A percentile compares a stretch with the other conserved stretches of the same genome.
phyloP scores from a whole-genome alignment of 2,113 vertebrate genomes.

The Danio rerio region DNA sequence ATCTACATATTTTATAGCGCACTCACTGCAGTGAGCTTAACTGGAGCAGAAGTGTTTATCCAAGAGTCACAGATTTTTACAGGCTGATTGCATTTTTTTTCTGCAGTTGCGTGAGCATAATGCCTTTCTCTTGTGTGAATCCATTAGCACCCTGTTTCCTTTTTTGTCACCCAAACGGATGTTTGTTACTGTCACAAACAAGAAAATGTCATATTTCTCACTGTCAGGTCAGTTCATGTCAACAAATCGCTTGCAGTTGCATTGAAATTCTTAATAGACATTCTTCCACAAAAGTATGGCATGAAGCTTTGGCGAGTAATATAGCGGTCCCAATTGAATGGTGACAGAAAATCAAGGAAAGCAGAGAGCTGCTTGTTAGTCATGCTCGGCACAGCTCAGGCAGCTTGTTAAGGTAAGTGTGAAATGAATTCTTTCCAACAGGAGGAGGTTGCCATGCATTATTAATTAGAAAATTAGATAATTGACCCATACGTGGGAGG shows the following conservation, averaged over 20 bases:
- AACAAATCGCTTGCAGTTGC: neutral
- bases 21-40: neutral
- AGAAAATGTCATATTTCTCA: neutral
- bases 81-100: neutral
- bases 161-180: neutral
- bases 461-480: constrained; percentile 43
- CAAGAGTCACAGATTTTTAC: neutral
- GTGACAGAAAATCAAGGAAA: constrained; percentile 28
- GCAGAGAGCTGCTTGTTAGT: neutral
- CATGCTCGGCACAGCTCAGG: constrained; percentile 17
- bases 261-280: neutral
- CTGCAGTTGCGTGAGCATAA: neutral
- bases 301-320: constrained; percentile 11
- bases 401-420: constrained; percentile 37
- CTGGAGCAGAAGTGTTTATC: constrained; percentile 9
- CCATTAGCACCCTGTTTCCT: neutral
- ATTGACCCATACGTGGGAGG: constrained; percentile 15
- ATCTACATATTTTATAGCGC: constrained; percentile 32
- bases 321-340: neutral
- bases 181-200: neutral
- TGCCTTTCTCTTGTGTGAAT: neutral
- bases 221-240: neutral
- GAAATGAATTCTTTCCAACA: constrained; percentile 31
- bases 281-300: neutral
- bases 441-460: constrained; percentile 40